Evolutionary conservation across 1,140 invertebrate species (phyloP), one percentile per base, ranked within the genome.

Genomic region (Euura saliciscinereae): DNA sequence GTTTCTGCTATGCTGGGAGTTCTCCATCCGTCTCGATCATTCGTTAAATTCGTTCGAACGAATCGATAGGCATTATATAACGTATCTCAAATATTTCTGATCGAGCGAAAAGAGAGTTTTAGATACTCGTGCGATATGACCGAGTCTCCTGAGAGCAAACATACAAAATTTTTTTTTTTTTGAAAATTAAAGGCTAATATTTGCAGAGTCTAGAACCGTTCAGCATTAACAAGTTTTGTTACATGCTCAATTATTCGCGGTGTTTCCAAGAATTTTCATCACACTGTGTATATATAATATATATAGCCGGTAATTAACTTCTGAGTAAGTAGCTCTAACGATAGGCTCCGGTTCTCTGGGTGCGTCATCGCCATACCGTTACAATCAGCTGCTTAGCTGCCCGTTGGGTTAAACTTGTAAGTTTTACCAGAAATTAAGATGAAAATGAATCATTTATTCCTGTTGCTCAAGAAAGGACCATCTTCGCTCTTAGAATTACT

Each of bases 161-260:
- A 59, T 0, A 28, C 28, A 28, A 28, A 59, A 11, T n/a, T 59
- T n/a, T n/a, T n/a, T n/a, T n/a, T n/a, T n/a, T n/a, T n/a, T 59
- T n/a, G 3, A 59, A 59, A 59, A 59, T 59, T 59, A 59, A 59
- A 59, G 51, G 10, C 51, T 59, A 59, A 59, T 59, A 59, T 59
- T 59, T 59, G 51, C 13, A n/a, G 3, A 59, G 28, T 28, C 28
- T 28, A 3, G 51, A 59, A n/a, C 13, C 28, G 28, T 28, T 28
- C 28, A 28, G 28, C 28, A 59, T 59, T 4, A 59, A 59, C 51
- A 59, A 28, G 0, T 28, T 28, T 28, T 28, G 28, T 8, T 59
- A n/a, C 51, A 59, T 59, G 13, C 8, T 59, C 8, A 59, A 59
- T 11, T 59, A 59, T 59, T 4, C 51, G 3, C 8, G 51, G 51